These are phyloP conservation scores for Pammene fasciana DNA, from an alignment of 2,888 invertebrate species.

Conservation along the genomic window DNA sequence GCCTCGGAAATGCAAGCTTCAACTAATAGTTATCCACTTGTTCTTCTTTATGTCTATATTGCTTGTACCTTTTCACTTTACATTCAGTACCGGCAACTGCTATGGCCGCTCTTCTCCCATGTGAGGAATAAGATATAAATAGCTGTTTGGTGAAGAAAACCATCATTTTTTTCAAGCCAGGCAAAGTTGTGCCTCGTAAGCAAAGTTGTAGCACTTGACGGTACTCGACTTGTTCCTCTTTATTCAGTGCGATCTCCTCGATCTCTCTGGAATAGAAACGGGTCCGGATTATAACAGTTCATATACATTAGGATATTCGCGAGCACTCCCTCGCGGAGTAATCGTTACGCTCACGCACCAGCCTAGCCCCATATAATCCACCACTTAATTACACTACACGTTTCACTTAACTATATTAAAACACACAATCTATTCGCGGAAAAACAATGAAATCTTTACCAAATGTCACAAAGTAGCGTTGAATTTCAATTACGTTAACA, in stretches of 20 bases:
- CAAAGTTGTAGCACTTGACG: no score
- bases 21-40: no score
- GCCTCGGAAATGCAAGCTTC: no score
- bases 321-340: conserved; percentile 58
- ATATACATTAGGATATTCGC: conserved; percentile 50
- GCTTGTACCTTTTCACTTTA: no score
- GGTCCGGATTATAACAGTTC: conserved; percentile 22
- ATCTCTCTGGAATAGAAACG: neutral
- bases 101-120: no score
- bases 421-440: conserved; percentile 65
- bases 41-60: no score
- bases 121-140: no score
- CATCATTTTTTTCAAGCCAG: no score
- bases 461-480: conserved; percentile 35
- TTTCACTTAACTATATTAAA: conserved; percentile 68
- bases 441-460: conserved; percentile 55
- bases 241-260: neutral
- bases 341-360: conserved; percentile 54
- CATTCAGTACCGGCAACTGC: no score
- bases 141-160: no score
- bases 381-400: conserved; percentile 60
- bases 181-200: no score
- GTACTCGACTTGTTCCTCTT: no score
- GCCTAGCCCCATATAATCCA: conserved; percentile 49
- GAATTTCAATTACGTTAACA: conserved; percentile 29